These are phyloP conservation scores for Drosophila crucigera DNA, from an alignment of 2,888 invertebrate species.

Conservation along the genomic window DNA sequence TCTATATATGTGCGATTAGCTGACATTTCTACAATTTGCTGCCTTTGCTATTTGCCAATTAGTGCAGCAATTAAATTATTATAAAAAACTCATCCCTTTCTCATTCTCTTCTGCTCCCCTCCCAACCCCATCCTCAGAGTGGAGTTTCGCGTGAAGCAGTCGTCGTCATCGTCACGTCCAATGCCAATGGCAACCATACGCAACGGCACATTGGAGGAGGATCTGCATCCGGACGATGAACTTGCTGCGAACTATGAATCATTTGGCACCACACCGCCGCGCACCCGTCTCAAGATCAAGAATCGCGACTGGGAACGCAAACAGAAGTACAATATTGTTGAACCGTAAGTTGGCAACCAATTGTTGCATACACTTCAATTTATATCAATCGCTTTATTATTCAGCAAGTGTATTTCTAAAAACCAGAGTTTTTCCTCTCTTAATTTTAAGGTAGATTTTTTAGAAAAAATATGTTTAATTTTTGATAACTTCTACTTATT, in stretches of 20 bases:
- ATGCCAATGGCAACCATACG: constrained; percentile 59
- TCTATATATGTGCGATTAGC: constrained; percentile 33
- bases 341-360: constrained; percentile 74
- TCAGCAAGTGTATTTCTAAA: not conserved
- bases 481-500: not conserved
- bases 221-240: constrained; percentile 85
- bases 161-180: constrained; percentile 73
- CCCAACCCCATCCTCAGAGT: constrained; percentile 59
- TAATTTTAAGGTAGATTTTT: too few species aligned
- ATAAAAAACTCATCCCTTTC: not conserved
- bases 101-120: not conserved
- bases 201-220: constrained; percentile 73
- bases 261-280: constrained; percentile 92
- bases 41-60: constrained; percentile 37
- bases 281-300: constrained; percentile 90
- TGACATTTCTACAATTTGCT: constrained; percentile 7
- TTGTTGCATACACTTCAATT: not conserved
- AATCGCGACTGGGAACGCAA: constrained; percentile 86
- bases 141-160: constrained; percentile 83
- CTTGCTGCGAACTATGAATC: constrained; percentile 87
- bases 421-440: not conserved
- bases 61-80: constrained; percentile 42
- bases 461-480: too few species aligned
- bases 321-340: constrained; percentile 77
- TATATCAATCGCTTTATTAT: not conserved